Percentiles rank a stretch among this genome's conserved stretches.
Evolutionary conservation across 2,113 vertebrate genomes (phyloP).

Genomic region (Octodon degus): DNA sequence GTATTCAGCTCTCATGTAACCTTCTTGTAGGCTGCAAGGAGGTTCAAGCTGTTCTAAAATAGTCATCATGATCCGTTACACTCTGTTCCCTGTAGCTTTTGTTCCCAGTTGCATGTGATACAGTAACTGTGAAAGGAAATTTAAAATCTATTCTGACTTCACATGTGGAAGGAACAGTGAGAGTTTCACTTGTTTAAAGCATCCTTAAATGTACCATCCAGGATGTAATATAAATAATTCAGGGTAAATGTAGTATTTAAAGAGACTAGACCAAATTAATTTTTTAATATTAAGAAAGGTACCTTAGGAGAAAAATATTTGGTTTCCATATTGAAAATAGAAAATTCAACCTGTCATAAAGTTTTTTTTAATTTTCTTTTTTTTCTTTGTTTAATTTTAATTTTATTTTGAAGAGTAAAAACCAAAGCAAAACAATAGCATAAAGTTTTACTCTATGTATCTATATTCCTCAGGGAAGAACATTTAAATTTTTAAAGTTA

Average conservation of each 20-base stretch:
- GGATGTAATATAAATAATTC: constrained; percentile 14
- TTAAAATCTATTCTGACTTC: constrained; percentile 67
- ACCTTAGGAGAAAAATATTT: constrained; percentile 46
- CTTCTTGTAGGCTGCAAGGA: constrained; percentile 89
- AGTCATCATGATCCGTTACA: constrained; percentile 95
- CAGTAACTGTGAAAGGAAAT: constrained; percentile 77
- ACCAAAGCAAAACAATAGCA: no score
- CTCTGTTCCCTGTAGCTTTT: constrained; percentile 92
- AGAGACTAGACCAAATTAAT: not conserved
- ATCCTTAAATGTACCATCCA: constrained; percentile 19
- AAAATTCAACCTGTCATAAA: constrained; percentile 33
- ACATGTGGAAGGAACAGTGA: constrained; percentile 7
- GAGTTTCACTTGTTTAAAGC: constrained; percentile 46
- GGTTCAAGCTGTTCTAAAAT: constrained; percentile 95
- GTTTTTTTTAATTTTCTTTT: not conserved
- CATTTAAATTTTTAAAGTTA: not conserved
- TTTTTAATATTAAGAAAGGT: constrained; percentile 24
- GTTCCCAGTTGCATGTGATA: constrained; percentile 87
- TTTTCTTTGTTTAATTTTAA: no score
- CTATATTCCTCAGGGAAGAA: constrained; percentile 1
- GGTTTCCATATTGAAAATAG: constrained; percentile 64
- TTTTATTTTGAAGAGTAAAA: no score
- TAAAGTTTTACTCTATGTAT: not conserved
- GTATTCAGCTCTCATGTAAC: constrained; percentile 93
- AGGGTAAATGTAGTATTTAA: constrained; percentile 55